Base-by-base conservation (phyloP, 1,140 invertebrate species). In the Telenomus remus region DNA sequence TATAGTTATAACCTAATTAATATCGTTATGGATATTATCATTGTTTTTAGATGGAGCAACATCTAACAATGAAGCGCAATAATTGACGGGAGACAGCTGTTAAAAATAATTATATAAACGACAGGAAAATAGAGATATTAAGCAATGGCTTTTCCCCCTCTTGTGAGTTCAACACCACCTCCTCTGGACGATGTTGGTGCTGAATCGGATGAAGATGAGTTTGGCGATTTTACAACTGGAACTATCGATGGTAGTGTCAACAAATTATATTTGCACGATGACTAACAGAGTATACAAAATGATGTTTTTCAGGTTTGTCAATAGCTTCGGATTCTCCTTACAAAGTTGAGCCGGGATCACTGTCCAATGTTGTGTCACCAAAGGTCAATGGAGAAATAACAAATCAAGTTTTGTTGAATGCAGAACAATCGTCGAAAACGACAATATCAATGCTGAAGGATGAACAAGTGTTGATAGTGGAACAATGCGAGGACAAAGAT, bases 121-220 rank as follows among this genome's bases (percentile, higher is more conserved):
- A n/a, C n/a, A n/a, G n/a, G n/a, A n/a, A n/a, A n/a, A n/a, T n/a
- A n/a, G n/a, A n/a, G n/a, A n/a, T n/a, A 43, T 34, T 50, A 10
- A 80, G 15, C 5, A 88, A 35, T 88, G 86, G 85, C 86, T 49
- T 85, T 92, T 78, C 91, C 91, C 78, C 91, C 91, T 37, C 82
- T 92, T 61, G 87, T 92, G 46, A 91, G 91, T 76, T 91, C 89
- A 61, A 91, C 91, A 16, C 91, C 91, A 68, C 91, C 91, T 50
- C 91, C 91, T 19, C 89, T 92, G 39, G 90, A 89, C 69, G 85
- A 90, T 79, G 87, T 87, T 71, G 86, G 87, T 19, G 86, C 87
- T 27, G 90, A 91, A 65, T 89, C 90, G 3, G 91, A 92, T 53
- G 91, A 78, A 13, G 91, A 92, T 81, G 90, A 91, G 80, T 92